These are phyloP conservation scores for Eudasyphora cyanicolor DNA, from an alignment of 2,888 invertebrate species.

Conservation along the genomic window DNA sequence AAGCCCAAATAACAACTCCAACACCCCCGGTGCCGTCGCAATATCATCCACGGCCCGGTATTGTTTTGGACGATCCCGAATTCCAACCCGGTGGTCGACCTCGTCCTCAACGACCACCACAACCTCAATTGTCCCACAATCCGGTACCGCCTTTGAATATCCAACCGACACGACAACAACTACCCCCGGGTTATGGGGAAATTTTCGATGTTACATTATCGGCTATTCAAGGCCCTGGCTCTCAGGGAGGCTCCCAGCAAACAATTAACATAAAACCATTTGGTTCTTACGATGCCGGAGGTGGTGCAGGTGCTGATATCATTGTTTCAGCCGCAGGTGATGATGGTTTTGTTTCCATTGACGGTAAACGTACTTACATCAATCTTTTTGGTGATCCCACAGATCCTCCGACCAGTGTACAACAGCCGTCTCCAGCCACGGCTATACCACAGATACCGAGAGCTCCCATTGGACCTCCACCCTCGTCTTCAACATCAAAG, in stretches of 20 bases:
- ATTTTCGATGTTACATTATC: conserved; percentile 94
- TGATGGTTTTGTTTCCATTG: conserved; percentile 94
- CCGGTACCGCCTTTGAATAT: conserved; percentile 72
- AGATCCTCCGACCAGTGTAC: conserved; percentile 78
- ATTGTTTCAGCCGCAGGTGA: conserved; percentile 90
- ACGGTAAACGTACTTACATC: conserved; percentile 93
- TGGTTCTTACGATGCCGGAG: conserved; percentile 72
- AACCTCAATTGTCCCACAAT: conserved; percentile 67
- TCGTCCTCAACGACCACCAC: conserved; percentile 73
- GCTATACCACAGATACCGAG: conserved; percentile 75
- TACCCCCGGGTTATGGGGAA: conserved; percentile 85
- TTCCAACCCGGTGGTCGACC: conserved; percentile 84
- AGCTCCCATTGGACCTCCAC: conserved; percentile 65
- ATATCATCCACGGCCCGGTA: conserved; percentile 90
- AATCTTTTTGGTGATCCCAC: conserved; percentile 88
- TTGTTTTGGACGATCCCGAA: conserved; percentile 91
- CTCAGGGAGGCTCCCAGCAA: conserved; percentile 79
- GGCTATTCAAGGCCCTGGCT: conserved; percentile 91
- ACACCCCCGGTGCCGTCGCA: conserved; percentile 73
- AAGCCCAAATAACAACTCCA: conserved; percentile 50
- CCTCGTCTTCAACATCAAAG: conserved; percentile 43
- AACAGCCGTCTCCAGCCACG: conserved; percentile 76
- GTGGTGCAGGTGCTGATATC: conserved; percentile 82
- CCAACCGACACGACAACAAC: conserved; percentile 79
- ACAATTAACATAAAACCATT: conserved; percentile 80